Base-by-base conservation (phyloP, 2,797 vertebrate species). In the Gephyroberyx darwinii region DNA sequence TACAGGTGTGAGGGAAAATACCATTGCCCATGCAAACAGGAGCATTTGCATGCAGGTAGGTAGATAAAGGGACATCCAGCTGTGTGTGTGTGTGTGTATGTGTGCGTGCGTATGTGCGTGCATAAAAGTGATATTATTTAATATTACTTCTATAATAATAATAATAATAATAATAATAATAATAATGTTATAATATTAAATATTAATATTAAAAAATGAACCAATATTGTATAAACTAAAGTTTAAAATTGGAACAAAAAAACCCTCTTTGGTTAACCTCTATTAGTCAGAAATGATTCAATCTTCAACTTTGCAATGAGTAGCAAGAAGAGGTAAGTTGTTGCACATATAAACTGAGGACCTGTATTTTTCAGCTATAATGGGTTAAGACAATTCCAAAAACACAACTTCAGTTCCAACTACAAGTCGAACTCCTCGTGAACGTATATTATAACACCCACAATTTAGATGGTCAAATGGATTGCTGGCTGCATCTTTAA, bases 1-100 rank as follows among this genome's bases (percentile, higher is more conserved):
- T 92, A 81, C 73, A 74, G 80, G 81, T 65, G 48, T 65, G 61
- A 82, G 71, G 75, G 37, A 75, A 55, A 63, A 58, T 69, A 77
- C 71, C 30, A 78, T 54, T 71, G 75, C 77, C 22, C 54, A 91
- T 91, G 92, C 89, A 93, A 93, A 92, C 67, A 45, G 58, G 61
- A 68, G 57, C 1, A 89, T 92, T 93, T 93, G 87, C 89, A 92
- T 93, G 75, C 78, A 65, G 80, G n/a, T n/a, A 81, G 33, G 59
- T 58, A 57, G 57, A 78, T 69, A 79, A 67, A 64, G 78, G 71
- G 63, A 69, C 10, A 30, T 5, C 56, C 52, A 66, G 61, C 57
- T 62, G 48, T 60, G 57, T 22, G 50, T 43, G 35, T 70, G 19
- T 50, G 45, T 71, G 47, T 52, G 35, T 37, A 33, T 51, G 12